These are phyloP conservation scores for Perca fluviatilis DNA, from an alignment of 2,113 vertebrate species.

Conservation along the genomic window DNA sequence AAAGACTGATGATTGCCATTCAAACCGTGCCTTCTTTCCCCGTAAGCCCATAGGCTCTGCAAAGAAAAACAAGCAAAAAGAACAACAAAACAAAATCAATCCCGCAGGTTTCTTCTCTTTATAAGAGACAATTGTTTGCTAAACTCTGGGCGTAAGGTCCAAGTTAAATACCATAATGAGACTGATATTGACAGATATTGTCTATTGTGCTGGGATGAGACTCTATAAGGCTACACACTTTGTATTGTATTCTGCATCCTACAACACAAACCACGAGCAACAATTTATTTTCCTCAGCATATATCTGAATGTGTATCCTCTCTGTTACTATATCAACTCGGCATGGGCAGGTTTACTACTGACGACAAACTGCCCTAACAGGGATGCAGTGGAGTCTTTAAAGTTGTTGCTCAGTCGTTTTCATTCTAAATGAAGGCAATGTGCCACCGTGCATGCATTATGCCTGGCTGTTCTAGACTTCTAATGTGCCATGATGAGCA, in stretches of 20 bases:
- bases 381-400: background rate
- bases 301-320: background rate
- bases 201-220: background rate
- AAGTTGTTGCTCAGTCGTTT: constrained; percentile 11
- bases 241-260: background rate
- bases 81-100: constrained; percentile 18
- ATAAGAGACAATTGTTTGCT: background rate
- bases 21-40: constrained; percentile 25
- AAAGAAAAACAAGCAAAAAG: constrained; percentile 10
- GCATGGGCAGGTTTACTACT: background rate
- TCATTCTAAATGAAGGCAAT: constrained; percentile 29
- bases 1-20: constrained; percentile 67
- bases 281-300: background rate
- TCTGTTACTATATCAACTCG: constrained; percentile 1
- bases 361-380: constrained; percentile 18
- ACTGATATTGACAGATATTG: background rate
- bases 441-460: constrained; percentile 2
- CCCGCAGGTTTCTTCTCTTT: background rate
- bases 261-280: background rate
- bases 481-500: constrained; percentile 15
- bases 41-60: constrained; percentile 4
- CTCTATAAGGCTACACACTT: background rate
- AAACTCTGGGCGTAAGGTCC: background rate
- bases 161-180: constrained; percentile 6
- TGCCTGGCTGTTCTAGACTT: constrained; percentile 6